Evolutionary conservation across 2,113 vertebrate genomes (phyloP).

Genomic region (Paracanthobrama guichenoti): DNA sequence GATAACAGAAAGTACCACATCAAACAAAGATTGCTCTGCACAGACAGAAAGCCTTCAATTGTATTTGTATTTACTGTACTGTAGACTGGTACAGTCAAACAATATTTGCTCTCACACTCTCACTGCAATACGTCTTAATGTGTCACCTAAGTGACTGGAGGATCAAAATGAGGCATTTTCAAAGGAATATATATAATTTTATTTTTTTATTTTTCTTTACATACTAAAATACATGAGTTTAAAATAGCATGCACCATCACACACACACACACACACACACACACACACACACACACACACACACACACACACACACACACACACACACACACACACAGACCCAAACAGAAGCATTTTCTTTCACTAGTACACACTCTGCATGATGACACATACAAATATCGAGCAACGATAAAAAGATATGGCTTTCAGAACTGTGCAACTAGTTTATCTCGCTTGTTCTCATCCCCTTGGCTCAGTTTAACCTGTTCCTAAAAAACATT

Average conservation of each 20-base stretch:
- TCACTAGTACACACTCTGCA: slow-evolving; percentile 25
- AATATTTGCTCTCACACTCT: not conserved
- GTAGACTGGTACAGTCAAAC: not conserved
- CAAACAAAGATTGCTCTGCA: not conserved
- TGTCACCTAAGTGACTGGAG: not conserved
- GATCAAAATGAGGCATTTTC: not conserved
- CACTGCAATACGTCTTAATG: not conserved
- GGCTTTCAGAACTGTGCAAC: slow-evolving; percentile 11
- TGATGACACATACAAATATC: slow-evolving; percentile 24
- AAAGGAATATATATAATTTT: not conserved
- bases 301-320: not conserved
- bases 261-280: not conserved
- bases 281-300: slow-evolving; percentile 6
- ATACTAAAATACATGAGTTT: not conserved
- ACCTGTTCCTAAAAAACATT: slow-evolving; percentile 32
- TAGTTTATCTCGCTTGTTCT: not conserved
- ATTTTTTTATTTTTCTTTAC: not conserved
- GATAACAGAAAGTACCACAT: not conserved
- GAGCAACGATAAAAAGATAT: not conserved
- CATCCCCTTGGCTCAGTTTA: slow-evolving; percentile 27
- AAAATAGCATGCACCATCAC: not conserved
- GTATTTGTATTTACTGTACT: slow-evolving; percentile 23
- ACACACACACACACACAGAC: not conserved
- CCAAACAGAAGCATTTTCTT: slow-evolving; percentile 19
- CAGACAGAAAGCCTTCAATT: slow-evolving; percentile 24